phyloP scores from a whole-genome alignment of 1,140 invertebrate genomes.

The Bombus consobrinus region DNA sequence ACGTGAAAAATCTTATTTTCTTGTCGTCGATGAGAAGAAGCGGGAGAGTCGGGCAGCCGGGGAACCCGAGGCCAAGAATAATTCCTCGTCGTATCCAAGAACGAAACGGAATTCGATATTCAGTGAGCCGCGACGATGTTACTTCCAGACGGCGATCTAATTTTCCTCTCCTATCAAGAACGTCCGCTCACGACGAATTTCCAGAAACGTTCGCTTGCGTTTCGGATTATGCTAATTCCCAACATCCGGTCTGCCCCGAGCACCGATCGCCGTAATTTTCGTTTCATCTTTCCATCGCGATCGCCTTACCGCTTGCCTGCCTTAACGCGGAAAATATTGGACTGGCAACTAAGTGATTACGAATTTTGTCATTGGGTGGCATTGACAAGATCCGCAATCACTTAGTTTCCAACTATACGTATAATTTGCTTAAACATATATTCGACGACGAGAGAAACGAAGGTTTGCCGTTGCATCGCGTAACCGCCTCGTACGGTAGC shows the following conservation, averaged over 20 bases:
- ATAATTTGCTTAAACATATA: too few relatives aligned
- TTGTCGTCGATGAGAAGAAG: too few relatives aligned
- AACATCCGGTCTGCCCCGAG: neutral
- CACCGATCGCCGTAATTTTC: neutral
- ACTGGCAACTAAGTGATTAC: too few relatives aligned
- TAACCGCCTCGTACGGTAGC: neutral
- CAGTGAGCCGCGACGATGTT: conserved; percentile 1
- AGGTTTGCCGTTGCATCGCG: too few relatives aligned
- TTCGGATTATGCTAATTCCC: conserved; percentile 21
- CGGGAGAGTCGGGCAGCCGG: too few relatives aligned
- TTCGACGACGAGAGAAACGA: too few relatives aligned
- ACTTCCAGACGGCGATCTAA: conserved; percentile 10
- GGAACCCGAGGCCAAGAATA: neutral
- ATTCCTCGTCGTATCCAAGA: conserved; percentile 19
- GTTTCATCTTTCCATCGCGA: neutral
- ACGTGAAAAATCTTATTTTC: conserved; percentile 6
- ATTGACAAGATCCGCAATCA: too few relatives aligned
- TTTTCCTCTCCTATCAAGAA: conserved; percentile 22
- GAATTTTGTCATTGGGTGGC: too few relatives aligned
- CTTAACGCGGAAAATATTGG: too few relatives aligned
- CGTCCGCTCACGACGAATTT: neutral
- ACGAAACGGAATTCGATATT: conserved; percentile 31
- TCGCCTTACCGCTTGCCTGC: too few relatives aligned
- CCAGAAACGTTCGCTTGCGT: conserved; percentile 27
- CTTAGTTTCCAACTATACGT: too few relatives aligned